Base-by-base conservation (phyloP, 2,888 invertebrate genomes). In the Brenthis daphne region DNA sequence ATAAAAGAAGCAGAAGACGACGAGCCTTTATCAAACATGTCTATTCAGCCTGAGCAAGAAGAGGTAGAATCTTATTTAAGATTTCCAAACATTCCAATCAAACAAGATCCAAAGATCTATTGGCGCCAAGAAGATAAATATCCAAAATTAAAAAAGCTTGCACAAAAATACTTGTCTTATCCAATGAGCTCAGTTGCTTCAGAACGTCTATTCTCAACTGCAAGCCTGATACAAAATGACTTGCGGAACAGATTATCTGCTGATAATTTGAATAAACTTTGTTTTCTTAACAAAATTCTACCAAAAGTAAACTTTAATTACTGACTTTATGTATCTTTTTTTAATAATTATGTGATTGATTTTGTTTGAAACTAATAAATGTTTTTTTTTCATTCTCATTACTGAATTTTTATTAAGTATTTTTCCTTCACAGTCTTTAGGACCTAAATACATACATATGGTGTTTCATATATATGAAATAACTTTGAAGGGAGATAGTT, bases 201-300 rank as follows among this genome's bases (percentile, higher is more conserved):
- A 71, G 70, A 72, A 72, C 71, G 73, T 68, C 73, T 74, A 50
- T 74, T 74, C 57, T 73, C 71, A 70, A 73, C 74, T 69, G 71
- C 69, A 71, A 70, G 69, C 66, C 33, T 33, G 4, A 33, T 33
- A 33, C 33, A 33, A 33, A 33, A 33, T 33, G 33, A 33, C 33
- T 65, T 65, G 65, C 67, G 66, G 24, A 73, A 73, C 67, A 69
- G 69, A 67, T 70, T 70, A 65, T 69, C 70, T 69, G 61, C 70
- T 64, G 29, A 57, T 68, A 73, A 67, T 70, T 70, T 72, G 43
- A 69, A 72, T 65, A 69, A 65, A 61, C 70, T 70, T 70, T 73
- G 70, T 67, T 66, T 73, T 58, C 69, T 73, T 57, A 73, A 73
- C 71, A 73, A 71, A 73, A 73, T 67, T 65, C 67, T 73, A 48